phyloP scores from a whole-genome alignment of 2,888 invertebrate species.

The Hirtodrosophila trivittata region DNA sequence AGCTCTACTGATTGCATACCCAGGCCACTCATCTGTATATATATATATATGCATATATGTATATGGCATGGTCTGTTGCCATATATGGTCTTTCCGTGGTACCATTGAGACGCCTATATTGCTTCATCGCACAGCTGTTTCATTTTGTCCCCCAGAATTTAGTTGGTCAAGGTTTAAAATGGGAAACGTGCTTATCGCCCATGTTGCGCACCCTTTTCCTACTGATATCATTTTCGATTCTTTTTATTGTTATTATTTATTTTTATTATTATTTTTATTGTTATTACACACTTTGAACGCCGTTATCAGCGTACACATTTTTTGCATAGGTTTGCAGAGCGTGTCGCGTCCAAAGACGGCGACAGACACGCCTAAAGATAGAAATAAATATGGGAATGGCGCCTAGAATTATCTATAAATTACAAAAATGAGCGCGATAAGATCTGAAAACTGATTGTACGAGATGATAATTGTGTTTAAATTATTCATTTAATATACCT shows the following conservation, averaged over 20 bases:
- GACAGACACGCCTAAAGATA: too few species aligned
- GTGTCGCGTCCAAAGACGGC: too few species aligned
- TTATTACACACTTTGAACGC: constrained; percentile 18
- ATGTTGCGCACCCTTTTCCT: constrained; percentile 31
- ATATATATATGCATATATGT: background rate
- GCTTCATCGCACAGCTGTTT: constrained; percentile 58
- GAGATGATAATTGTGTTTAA: background rate
- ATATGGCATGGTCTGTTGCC: constrained; percentile 22
- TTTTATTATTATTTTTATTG: constrained; percentile 14
- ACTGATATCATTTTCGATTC: constrained; percentile 26
- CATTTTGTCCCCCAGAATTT: constrained; percentile 45
- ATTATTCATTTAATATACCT: background rate
- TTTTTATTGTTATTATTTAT: constrained; percentile 17
- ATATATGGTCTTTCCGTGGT: constrained; percentile 3
- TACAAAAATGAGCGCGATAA: constrained; percentile 36
- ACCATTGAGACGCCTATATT: constrained; percentile 16
- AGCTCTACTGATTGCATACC: constrained; percentile 1
- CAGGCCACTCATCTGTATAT: background rate
- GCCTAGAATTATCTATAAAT: constrained; percentile 47
- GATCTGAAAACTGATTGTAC: constrained; percentile 34
- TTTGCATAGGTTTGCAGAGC: constrained; percentile 40
- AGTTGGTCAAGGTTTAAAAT: constrained; percentile 68
- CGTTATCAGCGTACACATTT: constrained; percentile 24
- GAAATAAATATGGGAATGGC: constrained; percentile 31
- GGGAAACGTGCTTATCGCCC: constrained; percentile 52